Conservation (phyloP, 2,797 vertebrate species). For the Pteropus rufus region DNA sequence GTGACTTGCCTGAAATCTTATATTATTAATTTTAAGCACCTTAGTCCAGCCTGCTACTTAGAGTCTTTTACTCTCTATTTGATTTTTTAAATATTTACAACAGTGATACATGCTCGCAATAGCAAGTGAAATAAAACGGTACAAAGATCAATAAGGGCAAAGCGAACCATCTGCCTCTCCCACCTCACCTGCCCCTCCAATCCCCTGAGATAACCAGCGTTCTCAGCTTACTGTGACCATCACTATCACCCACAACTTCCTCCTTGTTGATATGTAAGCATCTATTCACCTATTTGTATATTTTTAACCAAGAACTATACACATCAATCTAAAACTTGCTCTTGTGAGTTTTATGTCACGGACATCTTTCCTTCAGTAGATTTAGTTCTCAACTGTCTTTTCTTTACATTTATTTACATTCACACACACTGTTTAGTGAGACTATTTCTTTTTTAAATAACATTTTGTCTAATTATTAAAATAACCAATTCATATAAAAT, state of each 20-base stretch:
- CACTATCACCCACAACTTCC: not conserved
- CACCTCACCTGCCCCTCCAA: fast-evolving
- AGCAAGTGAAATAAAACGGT: not conserved
- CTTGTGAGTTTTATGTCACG: not conserved
- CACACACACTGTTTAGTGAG: not conserved
- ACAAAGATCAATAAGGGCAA: not conserved
- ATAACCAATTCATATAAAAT: not conserved
- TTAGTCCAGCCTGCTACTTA: not conserved
- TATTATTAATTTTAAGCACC: not conserved
- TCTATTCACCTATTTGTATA: not conserved
- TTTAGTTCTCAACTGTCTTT: not conserved
- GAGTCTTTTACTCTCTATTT: not conserved
- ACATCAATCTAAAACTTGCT: not conserved
- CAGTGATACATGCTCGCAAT: not conserved
- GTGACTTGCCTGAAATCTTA: not conserved
- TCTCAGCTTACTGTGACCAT: not conserved
- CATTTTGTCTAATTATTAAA: not conserved
- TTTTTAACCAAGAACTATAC: not conserved
- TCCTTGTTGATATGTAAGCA: not conserved
- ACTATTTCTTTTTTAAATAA: not conserved
- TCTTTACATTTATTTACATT: not conserved
- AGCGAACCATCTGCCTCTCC: not conserved
- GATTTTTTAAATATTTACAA: not conserved
- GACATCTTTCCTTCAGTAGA: not conserved
- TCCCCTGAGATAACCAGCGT: not conserved